Base-by-base conservation (phyloP, 2,797 vertebrate species). In the Pipistrellus pipistrellus region DNA sequence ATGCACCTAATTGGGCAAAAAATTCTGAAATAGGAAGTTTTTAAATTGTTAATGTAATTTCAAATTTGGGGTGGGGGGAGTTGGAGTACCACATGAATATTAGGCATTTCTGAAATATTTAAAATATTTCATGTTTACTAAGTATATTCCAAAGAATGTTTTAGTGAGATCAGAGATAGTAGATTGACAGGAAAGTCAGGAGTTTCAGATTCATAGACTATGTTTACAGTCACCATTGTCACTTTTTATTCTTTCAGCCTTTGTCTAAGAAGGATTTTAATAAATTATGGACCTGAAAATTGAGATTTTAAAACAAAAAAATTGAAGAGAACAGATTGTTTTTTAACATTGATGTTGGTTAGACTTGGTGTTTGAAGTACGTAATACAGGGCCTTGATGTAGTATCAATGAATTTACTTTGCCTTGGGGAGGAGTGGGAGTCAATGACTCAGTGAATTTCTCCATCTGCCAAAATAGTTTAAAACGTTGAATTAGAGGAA, bases 401-500 rank as follows among this genome's bases (percentile, higher is more conserved):
- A 21, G 30, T 48, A 11, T 66, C 25, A 44, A 12, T 53, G 23
- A 76, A 48, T 55, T 25, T 80, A 20, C 21, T 18, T 55, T 23
- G n/a, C 1, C 3, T 25, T 59, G 1, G 14, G 15, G n/a, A 7
- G 3, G n/a, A 32, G 13, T 18, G 15, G 30, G 6, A 17, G 6
- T 85, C 32, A 25, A 25, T 59, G 25, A 81, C 0, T 90, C 15
- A 44, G 6, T 76, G 59, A 57, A 44, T 81, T 35, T 25, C 4
- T 62, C 14, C 27, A 71, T 92, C 38, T 77, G 20, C 41, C 21
- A 82, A 73, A 38, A 62, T 62, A 15, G 53, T 48, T 82, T 85
- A 46, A 91, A 92, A 25, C 66, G 78, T 30, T 71, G 57, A 88
- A 51, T 66, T 72, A 85, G 18, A 59, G 13, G 66, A 20, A 91